A percentile compares a stretch with the other conserved stretches of the same genome.
Evolutionary conservation across 2,797 vertebrate species (phyloP).

Genomic region (Sphaeramia orbicularis): DNA sequence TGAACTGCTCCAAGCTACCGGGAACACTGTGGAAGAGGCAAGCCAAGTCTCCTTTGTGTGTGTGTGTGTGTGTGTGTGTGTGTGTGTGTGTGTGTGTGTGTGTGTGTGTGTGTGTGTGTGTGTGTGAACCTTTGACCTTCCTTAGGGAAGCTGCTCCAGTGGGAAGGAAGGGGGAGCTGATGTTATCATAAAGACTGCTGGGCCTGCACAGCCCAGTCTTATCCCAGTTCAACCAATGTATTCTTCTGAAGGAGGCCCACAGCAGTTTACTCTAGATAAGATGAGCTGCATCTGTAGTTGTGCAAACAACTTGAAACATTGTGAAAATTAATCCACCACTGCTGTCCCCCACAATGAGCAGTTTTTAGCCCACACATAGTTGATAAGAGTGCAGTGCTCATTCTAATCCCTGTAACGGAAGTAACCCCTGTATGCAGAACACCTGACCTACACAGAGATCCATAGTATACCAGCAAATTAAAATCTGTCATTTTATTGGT

Average conservation of each 20-base stretch:
- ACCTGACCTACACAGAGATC: too few species aligned
- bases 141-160: slow-evolving; percentile 71
- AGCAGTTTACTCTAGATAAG: not conserved
- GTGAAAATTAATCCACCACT: not conserved
- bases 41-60: slow-evolving; percentile 54
- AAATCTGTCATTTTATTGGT: too few species aligned
- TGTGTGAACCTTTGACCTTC: slow-evolving; percentile 81
- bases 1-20: slow-evolving; percentile 47
- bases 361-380: too few species aligned
- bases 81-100: slow-evolving; percentile 50
- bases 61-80: slow-evolving; percentile 30
- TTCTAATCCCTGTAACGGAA: too few species aligned
- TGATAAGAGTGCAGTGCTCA: too few species aligned
- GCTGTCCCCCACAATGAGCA: too few species aligned
- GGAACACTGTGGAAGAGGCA: slow-evolving; percentile 49
- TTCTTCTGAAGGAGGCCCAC: not conserved
- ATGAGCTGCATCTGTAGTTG: not conserved
- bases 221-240: slow-evolving; percentile 22
- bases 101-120: slow-evolving; percentile 58
- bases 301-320: not conserved
- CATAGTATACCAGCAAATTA: too few species aligned
- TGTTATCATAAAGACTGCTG: slow-evolving; percentile 58
- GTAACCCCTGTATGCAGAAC: too few species aligned
- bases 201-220: slow-evolving; percentile 17
- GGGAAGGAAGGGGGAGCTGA: slow-evolving; percentile 27